Conservation (phyloP, 1,140 invertebrate genomes). For the Calycopis cecrops region DNA sequence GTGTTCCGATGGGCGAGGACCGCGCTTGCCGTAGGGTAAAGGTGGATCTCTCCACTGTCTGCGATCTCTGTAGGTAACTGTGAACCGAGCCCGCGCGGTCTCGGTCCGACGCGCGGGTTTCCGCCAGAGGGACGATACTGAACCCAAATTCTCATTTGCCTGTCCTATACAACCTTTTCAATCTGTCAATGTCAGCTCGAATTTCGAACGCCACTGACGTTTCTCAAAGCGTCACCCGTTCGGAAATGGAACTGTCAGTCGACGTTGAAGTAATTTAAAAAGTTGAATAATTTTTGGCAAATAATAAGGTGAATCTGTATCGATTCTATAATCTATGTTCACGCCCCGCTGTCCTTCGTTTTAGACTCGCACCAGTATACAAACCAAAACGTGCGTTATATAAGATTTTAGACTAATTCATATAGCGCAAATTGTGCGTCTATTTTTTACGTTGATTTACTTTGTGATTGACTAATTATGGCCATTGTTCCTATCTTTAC, state of each 20-base stretch:
- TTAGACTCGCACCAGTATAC: constrained; percentile 67
- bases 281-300: too few species aligned
- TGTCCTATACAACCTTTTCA: constrained; percentile 3
- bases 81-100: constrained; percentile 34
- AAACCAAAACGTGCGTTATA: constrained; percentile 66
- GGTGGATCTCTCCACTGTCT: constrained; percentile 60
- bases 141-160: constrained; percentile 13
- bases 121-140: constrained; percentile 28
- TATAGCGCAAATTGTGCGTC: constrained; percentile 60
- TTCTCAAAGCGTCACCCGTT: neutral
- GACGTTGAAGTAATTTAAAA: neutral
- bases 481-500: constrained; percentile 73
- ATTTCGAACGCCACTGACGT: neutral
- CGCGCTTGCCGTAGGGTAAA: constrained; percentile 52
- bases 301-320: constrained; percentile 26
- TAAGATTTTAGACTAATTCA: constrained; percentile 67
- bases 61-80: constrained; percentile 70
- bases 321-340: constrained; percentile 33
- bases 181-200: constrained; percentile 8
- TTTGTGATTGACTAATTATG: constrained; percentile 73
- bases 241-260: neutral
- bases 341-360: constrained; percentile 53
- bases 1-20: constrained; percentile 42
- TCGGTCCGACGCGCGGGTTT: constrained; percentile 32
- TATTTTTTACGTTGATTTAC: constrained; percentile 64